Evolutionary conservation across 2,797 vertebrate species (phyloP).

Genomic region (Myotis myotis): DNA sequence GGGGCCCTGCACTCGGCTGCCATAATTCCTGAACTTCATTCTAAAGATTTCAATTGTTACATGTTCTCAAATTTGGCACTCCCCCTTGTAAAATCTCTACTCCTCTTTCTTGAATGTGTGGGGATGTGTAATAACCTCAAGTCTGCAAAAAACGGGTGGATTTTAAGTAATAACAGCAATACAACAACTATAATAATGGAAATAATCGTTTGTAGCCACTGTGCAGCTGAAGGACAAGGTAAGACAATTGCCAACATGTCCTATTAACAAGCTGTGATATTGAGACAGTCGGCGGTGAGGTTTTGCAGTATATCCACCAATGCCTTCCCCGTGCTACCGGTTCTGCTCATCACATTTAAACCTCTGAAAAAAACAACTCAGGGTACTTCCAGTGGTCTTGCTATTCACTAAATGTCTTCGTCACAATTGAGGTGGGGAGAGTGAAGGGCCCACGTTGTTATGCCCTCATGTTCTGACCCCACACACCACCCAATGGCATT

Average conservation of each 20-base stretch:
- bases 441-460: background rate
- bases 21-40: background rate
- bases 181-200: background rate
- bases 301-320: background rate
- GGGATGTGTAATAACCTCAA: background rate
- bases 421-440: background rate
- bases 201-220: background rate
- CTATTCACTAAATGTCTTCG: conserved; percentile 35
- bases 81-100: background rate
- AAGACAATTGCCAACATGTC: background rate
- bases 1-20: background rate
- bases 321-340: background rate
- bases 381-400: background rate
- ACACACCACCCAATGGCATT: background rate
- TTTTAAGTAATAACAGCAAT: background rate
- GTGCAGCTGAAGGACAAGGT: background rate
- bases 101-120: background rate
- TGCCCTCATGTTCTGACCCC: background rate
- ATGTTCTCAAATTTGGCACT: background rate
- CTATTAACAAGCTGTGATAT: background rate
- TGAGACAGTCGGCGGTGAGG: background rate
- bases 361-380: conserved; percentile 54
- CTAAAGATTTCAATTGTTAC: background rate
- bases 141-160: background rate
- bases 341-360: conserved; percentile 37